Base-by-base conservation (phyloP, 2,888 invertebrate species). In the Zaprionus obscuricornis region DNA sequence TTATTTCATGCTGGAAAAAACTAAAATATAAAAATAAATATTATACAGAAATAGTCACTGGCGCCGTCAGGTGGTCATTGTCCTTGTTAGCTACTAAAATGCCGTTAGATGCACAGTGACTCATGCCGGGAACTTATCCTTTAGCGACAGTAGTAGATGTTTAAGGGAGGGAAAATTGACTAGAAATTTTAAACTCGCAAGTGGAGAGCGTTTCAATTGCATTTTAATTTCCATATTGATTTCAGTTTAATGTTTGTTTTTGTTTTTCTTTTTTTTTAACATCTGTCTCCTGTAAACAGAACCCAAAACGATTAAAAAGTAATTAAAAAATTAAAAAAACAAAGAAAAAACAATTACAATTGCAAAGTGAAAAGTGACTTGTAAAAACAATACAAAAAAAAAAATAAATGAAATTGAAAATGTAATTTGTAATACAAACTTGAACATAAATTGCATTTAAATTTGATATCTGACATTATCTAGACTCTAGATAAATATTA, bases 51-150 rank as follows among this genome's bases (percentile, higher is more conserved):
- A 27, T 26, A 58, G 34, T 24, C 26, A 66, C 45, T 62, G 62
- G 66, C 59, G 74, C 78, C 67, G 65, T 81, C 76, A 82, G 77
- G 77, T 83, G 74, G 77, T 68, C 78, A 71, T 59, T 67, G 82
- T 81, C 45, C 60, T 50, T 17, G 7, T 40, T 6, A 31, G 55
- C 45, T n/a, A n/a, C n/a, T n/a, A n/a, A 47, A 57, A 58, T 58
- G 14, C 46, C 63, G 36, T 58, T 37, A 55, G 54, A 36, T 17
- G 24, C 7, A 2, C 4, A 29, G 46, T 74, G 78, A 77, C 65
- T 81, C 82, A 74, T 67, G 31, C 42, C 43, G 46, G 46, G 40
- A 36, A 37, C 37, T 46, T 31, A 13, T 42, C 29, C 43, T 7
- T 18, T 8, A n/a, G n/a, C n/a, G n/a, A n/a, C n/a, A n/a, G n/a